A percentile compares a stretch with the other conserved stretches of the same genome.
Evolutionary conservation across 92 coral and sea anemone species (phyloP).

Genomic region (Palythoa grandiflora): DNA sequence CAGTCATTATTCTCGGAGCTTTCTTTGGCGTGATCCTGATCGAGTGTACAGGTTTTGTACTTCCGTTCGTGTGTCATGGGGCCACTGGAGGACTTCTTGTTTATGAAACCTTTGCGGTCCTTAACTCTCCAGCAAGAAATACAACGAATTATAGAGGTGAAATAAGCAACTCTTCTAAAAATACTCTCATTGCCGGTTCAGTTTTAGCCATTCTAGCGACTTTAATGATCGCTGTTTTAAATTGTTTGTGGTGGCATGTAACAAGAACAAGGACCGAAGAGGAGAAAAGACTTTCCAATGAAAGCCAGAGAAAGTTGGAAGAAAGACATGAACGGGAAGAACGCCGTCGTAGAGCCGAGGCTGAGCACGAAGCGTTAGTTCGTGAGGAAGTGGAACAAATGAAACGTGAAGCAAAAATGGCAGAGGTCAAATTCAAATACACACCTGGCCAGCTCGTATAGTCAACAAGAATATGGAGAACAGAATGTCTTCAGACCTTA

Average conservation of each 20-base stretch:
- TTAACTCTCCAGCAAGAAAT: background rate
- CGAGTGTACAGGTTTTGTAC: conserved; percentile 11
- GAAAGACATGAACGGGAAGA: background rate
- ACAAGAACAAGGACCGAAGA: background rate
- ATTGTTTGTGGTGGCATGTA: conserved; percentile 5
- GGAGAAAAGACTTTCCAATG: background rate
- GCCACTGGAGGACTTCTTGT: background rate
- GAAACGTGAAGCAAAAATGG: background rate
- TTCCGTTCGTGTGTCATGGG: conserved; percentile 23
- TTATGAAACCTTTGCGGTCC: background rate
- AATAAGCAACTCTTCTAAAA: background rate
- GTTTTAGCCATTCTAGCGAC: background rate
- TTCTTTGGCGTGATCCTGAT: background rate
- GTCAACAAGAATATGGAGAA: no score
- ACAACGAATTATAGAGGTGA: background rate
- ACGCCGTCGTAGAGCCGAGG: conserved; percentile 2
- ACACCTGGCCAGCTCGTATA: no score
- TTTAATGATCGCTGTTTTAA: background rate
- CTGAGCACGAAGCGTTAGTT: background rate
- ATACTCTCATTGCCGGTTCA: conserved; percentile 6
- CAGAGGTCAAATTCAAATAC: no score
- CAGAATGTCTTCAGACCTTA: no score
- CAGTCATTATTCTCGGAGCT: background rate
- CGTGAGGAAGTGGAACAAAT: background rate
- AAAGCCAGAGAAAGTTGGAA: background rate